Evolutionary conservation across 1,140 invertebrate species (phyloP).

Genomic region (Formica selysi): DNA sequence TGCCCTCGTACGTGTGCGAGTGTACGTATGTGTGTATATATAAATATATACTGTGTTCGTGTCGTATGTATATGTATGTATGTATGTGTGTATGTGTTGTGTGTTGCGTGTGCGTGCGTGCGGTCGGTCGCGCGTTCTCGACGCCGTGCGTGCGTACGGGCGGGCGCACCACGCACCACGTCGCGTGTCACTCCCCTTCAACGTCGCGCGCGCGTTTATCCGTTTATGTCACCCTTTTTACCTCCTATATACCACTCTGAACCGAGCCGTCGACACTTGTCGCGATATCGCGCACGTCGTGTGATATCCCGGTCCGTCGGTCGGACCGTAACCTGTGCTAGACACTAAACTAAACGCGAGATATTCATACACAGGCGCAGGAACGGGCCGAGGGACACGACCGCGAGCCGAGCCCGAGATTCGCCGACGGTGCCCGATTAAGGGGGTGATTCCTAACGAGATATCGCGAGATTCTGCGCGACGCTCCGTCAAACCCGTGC

Average conservation of each 20-base stretch:
- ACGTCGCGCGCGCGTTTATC: constrained; percentile 5
- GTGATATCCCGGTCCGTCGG: neutral
- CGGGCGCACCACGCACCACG: constrained; percentile 33
- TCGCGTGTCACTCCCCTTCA: constrained; percentile 40
- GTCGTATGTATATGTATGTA: neutral
- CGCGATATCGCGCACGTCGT: constrained; percentile 17
- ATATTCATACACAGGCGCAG: constrained; percentile 32
- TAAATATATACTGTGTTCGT: neutral
- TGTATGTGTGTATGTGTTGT: neutral
- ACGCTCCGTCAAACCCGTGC: neutral
- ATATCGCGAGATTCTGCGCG: neutral
- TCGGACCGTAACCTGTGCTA: constrained; percentile 47
- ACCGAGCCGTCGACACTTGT: constrained; percentile 31
- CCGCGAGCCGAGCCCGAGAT: constrained; percentile 52
- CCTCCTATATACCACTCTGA: neutral
- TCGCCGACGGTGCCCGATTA: constrained; percentile 53
- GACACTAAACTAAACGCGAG: constrained; percentile 44
- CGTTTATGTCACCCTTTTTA: neutral
- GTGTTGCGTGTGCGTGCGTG: constrained; percentile 12
- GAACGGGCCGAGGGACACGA: neutral
- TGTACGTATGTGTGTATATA: neutral
- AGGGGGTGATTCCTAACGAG: constrained; percentile 40
- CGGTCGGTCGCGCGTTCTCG: neutral
- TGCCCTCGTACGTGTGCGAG: neutral
- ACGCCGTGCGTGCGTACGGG: neutral